Base-by-base conservation (phyloP, 23 tunicate species). In the Trididemnum nubilum region DNA sequence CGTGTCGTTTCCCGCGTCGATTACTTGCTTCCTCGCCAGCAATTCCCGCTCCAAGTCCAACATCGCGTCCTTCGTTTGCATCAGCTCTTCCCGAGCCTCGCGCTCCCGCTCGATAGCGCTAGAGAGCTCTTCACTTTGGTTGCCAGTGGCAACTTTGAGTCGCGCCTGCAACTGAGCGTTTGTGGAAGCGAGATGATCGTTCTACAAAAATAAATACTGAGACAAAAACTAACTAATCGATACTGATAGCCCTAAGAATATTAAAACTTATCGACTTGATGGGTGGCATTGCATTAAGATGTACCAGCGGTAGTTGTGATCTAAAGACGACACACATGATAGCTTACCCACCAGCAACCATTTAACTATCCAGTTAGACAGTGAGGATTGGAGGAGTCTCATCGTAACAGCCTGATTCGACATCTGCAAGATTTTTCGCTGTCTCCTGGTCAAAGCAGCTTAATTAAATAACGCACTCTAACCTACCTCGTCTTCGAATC, bases 1-100 rank as follows among this genome's bases (percentile, higher is more conserved):
- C 18, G 87, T 70, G 87, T 88, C 93, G 38, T 88, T 88, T 4
- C 83, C 84, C 30, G 87, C 83, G 24, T 88, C 93, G 33, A 88
- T 82, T 0, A 76, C 83, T 44, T 82, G 93, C 70, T 88, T 88
- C 73, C 87, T 63, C 24, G 87, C 87, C 38, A 77, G 27, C 28
- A 82, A 30, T 59, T 88, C 93, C 0, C 66, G 74, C 38, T 83
- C 88, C 21, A 83, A 67, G 25, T 36, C 57, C 34, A 31, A n/a
- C 21, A 89, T 49, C 34, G 72, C 22, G 21, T 81, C 81, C 31
- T 64, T 71, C 75, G 78, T 51, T 22, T 24, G 59, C 34, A 61
- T 44, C 38, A 73, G 31, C 65, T 81, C 82, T 24, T 81, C 78
- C 25, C 65, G 64, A 1, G 65, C 35, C 64, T 72, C 85, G 4